Base-by-base conservation (phyloP, 2,797 vertebrate species). In the Sorex maritimensis region DNA sequence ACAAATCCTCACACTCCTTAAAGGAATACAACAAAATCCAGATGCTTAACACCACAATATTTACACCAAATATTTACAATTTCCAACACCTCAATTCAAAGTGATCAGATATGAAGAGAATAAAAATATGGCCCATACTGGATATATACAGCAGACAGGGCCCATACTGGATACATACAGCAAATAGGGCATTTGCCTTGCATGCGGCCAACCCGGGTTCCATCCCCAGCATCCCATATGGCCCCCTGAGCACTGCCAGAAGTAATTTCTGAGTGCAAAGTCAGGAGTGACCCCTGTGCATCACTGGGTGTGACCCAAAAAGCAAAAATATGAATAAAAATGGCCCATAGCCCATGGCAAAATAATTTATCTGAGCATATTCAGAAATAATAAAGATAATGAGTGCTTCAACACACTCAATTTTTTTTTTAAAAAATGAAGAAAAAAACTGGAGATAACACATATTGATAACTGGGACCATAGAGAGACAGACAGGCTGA, bases 11-110 rank as follows among this genome's bases (percentile, higher is more conserved):
- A 74, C 9, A 41, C 17, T 73, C 49, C 88, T 81, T 93, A 86
- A 88, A 90, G 68, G 61, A 93, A 81, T 71, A 90, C 55, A 65
- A 78, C 49, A 96, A 93, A 93, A 91, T 93, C 65, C 88, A 61
- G 3, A 63, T 71, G 72, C 44, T 84, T 77, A 85, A 75, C 14
- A 79, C 75, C 63, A 34, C 55, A 38, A 41, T 15, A 82, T 44
- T 44, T 44, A 44, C 41, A 44, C 41, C 41, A 44, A 7, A 34
- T 34, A 34, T 75, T 93, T 81, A 84, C 49, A 81, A 41, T 58
- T n/a, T 75, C 28, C 17, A 85, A 82, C 30, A 83, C 86, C 55
- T 44, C 67, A 77, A 77, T 80, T 81, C 88, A 75, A 90, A 90
- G 44, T 74, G 65, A 23, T 23, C 7, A 75, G 78, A 30, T 24